phyloP scores from a whole-genome alignment of 2,113 vertebrate genomes.

The Daboia siamensis region DNA sequence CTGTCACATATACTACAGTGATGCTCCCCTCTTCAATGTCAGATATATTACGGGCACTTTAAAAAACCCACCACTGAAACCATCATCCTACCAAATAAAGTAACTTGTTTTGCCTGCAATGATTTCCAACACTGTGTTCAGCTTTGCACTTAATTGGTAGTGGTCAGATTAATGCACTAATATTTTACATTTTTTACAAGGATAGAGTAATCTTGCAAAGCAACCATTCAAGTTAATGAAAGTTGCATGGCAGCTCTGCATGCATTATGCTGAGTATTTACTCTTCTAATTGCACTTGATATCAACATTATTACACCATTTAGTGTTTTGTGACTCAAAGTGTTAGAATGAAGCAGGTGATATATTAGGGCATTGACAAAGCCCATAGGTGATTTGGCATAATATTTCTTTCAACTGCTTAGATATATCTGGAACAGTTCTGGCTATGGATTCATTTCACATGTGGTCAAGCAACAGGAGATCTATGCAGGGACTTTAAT shows the following conservation, averaged over 20 bases:
- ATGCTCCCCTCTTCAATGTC: neutral
- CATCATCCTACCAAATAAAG: neutral
- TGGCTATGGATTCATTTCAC: neutral
- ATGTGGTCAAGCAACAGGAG: neutral
- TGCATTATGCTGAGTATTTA: neutral
- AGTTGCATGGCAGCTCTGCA: slow-evolving; percentile 10
- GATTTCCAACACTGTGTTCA: neutral
- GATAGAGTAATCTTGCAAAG: neutral
- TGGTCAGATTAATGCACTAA: neutral
- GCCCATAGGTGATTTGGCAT: neutral
- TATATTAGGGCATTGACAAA: slow-evolving; percentile 18
- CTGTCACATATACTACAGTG: neutral
- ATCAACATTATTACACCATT: slow-evolving; percentile 25
- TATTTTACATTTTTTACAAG: slow-evolving; percentile 6
- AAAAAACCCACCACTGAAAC: neutral
- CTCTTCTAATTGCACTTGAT: slow-evolving; percentile 14
- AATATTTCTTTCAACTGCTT: slow-evolving; percentile 4
- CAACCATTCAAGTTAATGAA: slow-evolving; percentile 22
- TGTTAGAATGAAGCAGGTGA: neutral
- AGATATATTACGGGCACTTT: neutral
- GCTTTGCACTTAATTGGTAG: neutral
- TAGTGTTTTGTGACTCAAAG: slow-evolving; percentile 16
- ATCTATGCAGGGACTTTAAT: neutral
- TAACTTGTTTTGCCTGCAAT: neutral
- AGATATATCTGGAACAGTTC: neutral